Base-by-base conservation (phyloP, 2,797 vertebrate genomes). In the Triplophysa yarkandensis region DNA sequence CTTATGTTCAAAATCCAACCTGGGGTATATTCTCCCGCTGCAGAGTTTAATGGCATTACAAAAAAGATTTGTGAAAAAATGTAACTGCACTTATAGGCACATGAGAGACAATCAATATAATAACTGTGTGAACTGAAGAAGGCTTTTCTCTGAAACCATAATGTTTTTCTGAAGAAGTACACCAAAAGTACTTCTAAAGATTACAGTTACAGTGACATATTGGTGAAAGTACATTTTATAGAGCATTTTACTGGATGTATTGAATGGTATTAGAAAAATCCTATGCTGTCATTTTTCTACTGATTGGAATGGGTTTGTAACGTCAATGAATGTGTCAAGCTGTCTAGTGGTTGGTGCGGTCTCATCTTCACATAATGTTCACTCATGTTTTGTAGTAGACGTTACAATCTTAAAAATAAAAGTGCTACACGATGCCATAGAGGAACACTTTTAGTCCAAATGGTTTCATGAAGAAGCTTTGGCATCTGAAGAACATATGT, bases 11-110 rank as follows among this genome's bases (percentile, higher is more conserved):
- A 32, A 4, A n/a, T 43, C 6, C 9, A 39, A 19, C 17, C 19
- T 2, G 32, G 30, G 48, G 28, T 25, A n/a, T 28, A 72, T 30
- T 69, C 2, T 19, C 4, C 28, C 34, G 14, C 30, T 19, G 16
- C 25, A 10, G 34, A 62, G 58, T 62, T 62, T 50, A 34, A 43
- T 28, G 14, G 16, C 9, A n/a, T 25, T 54, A 34, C 62, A 39
- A 50, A n/a, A 39, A 77, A 32, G 21, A 4, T 28, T 10, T 62
- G 66, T 36, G 46, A 54, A 71, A 27, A 73, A 66, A 41, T 36
- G 4, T 36, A 73, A 76, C 68, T 61, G 19, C 30, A 46, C 19
- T 63, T 30, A 68, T 43, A 61, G 61, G 16, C 36, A 61, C 32
- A 30, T 66, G 30, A 71, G 11, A 54, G 55, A 54, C 57, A 71